Evolutionary conservation across 2,888 invertebrate species (phyloP), one percentile per base, ranked within the genome.

Genomic region (Rhaphigaster nebulosa): DNA sequence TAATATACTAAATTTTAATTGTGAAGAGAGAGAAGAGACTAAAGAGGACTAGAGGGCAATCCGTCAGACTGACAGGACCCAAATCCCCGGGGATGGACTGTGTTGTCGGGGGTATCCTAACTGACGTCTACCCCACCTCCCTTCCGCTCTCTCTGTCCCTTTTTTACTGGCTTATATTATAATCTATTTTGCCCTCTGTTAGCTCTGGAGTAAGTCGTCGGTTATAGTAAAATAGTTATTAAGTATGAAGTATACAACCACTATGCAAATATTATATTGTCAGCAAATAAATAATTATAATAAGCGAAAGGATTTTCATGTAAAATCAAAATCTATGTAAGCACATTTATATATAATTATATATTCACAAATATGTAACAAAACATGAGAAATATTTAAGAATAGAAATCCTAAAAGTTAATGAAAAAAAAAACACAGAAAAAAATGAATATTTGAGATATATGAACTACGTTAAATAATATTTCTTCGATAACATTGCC

Each of bases 61-160:
- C 45, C 20, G 45, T 45, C 45, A 84, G 84, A 4, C 18, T 84
- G 84, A 84, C 84, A 45, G 45, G 10, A 20, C 6, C 65, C 23
- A 45, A 84, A 84, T 84, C 84, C 84, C 84, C 1, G 45, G n/a
- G 84, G 84, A 84, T 45, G 29, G 65, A 23, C 41, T 41, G 41
- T 80, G 80, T 80, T 80, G 84, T 84, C 84, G 15, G 41, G 84
- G 45, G 3, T 84, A 84, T 84, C n/a, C 84, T 50, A 45, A n/a
- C 84, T 84, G 45, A 84, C 84, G n/a, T n/a, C 84, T 45, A 20
- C 10, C 80, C 8, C 38, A 8, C n/a, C n/a, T 12, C 34, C 5
- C 45, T 3, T 4, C 2, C n/a, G 0, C 2, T n/a, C 0, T 6
- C 4, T 15, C 84, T 84, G 41, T 23, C 29, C 38, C 41, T 45